Evolutionary conservation across 1,140 invertebrate species (phyloP), one percentile per base, ranked within the genome.

Genomic region (Dendrolimus kikuchii): DNA sequence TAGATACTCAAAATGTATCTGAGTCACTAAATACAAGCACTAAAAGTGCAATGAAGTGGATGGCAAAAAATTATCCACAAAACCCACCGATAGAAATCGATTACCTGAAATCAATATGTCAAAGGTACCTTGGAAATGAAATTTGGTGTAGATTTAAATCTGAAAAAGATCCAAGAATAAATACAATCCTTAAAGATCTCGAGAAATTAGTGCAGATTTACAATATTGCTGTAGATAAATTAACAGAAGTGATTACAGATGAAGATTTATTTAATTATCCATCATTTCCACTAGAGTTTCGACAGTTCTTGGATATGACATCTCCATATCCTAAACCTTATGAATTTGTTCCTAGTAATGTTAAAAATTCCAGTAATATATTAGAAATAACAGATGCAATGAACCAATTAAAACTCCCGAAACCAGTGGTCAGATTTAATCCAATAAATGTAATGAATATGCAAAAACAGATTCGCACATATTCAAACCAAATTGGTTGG

Each of bases 111-210:
- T 87, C 87, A 6, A 81, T 91, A 50, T 86, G 91, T 59, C 76
- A 89, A 49, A 85, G 87, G 59, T 89, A 90, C 69, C 77, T 92
- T 23, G 90, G 90, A 44, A 89, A 90, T 59, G 92, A 93, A 72
- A 82, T 93, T 37, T 94, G 92, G 89, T 79, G 89, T 43, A 89
- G 89, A 59, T 84, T 93, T 46, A 86, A 89, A 55, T 82, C 70
- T 78, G 7, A 82, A 68, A 60, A 86, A 64, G 68, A 92, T 89
- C 76, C 66, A 54, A 7, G 75, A 70, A 49, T 92, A 10, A 64
- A 70, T 36, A 59, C 62, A 40, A 78, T 90, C 40, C 76, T 91
- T 37, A 81, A 83, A 37, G 86, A 90, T 59, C 89, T 92, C 0
- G 86, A 89, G 55, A 90, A 89, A 59, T 83, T 92, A 4, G 89